A percentile compares a stretch with the other conserved stretches of the same genome.
Evolutionary conservation across 2,888 invertebrate species (phyloP).

Genomic region (Halictus quadricinctus): DNA sequence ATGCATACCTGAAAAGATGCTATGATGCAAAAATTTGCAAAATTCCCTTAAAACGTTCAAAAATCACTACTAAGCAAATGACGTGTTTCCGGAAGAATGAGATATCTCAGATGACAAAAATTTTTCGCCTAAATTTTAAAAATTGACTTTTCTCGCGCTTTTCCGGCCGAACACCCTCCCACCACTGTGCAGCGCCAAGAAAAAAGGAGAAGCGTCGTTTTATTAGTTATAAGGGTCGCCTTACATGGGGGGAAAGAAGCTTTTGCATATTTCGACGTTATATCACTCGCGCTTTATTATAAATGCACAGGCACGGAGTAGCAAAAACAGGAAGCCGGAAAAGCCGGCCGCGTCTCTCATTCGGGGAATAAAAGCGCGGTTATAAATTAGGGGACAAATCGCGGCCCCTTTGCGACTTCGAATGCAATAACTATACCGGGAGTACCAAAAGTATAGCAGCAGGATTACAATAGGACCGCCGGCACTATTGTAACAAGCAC

Average conservation of each 20-base stretch:
- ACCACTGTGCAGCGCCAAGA: background rate
- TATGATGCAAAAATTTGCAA: no score
- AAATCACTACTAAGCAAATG: no score
- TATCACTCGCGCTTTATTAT: slow-evolving; percentile 70
- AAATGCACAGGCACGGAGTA: slow-evolving; percentile 63
- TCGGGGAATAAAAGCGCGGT: slow-evolving; percentile 64
- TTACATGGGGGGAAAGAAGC: slow-evolving; percentile 65
- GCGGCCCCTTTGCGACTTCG: slow-evolving; percentile 46
- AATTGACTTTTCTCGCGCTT: no score
- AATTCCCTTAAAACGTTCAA: no score
- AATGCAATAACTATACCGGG: slow-evolving; percentile 58
- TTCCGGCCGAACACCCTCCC: no score
- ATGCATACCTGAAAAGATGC: no score
- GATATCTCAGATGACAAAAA: no score
- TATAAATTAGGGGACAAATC: slow-evolving; percentile 64
- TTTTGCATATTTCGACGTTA: slow-evolving; percentile 73
- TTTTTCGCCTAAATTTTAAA: no score
- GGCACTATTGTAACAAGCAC: background rate
- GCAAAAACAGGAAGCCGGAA: slow-evolving; percentile 72
- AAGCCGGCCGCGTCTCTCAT: slow-evolving; percentile 57
- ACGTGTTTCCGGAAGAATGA: no score
- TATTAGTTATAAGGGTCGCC: slow-evolving; percentile 67
- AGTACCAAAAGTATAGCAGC: background rate
- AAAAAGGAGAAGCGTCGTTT: slow-evolving; percentile 51
- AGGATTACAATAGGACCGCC: background rate